These are phyloP conservation scores for Drosophila conformis DNA, from an alignment of 2,888 invertebrate species.

Conservation along the genomic window DNA sequence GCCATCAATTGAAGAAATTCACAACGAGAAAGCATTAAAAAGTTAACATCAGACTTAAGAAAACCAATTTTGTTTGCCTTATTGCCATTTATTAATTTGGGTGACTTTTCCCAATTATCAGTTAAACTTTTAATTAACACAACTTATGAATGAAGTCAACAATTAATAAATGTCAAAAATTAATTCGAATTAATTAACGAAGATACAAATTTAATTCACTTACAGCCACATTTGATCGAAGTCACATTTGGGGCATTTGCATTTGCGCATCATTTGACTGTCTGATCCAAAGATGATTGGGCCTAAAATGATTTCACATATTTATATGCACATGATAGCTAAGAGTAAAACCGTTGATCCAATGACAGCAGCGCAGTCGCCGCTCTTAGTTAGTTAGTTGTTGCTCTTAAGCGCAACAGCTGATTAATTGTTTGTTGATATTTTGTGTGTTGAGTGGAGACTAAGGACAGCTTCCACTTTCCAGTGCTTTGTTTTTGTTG, in stretches of 20 bases:
- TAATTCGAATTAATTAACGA: conserved; percentile 36
- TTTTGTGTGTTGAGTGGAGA: conserved; percentile 20
- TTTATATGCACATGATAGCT: conserved; percentile 6
- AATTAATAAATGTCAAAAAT: conserved; percentile 45
- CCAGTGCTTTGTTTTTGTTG: conserved; percentile 25
- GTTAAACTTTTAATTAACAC: conserved; percentile 64
- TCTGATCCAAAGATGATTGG: conserved; percentile 1
- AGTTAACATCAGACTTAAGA: conserved; percentile 20
- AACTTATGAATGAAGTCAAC: conserved; percentile 54
- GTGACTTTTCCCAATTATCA: conserved; percentile 51
- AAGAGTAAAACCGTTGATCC: conserved; percentile 21
- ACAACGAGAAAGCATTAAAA: conserved; percentile 40
- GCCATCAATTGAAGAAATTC: conserved; percentile 65
- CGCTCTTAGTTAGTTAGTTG: conserved; percentile 40
- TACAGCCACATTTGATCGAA: conserved; percentile 6
- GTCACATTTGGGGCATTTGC: not conserved
- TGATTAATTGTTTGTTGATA: conserved; percentile 45
- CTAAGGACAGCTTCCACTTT: not conserved
- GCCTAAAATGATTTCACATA: conserved; percentile 27
- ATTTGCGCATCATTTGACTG: conserved; percentile 17
- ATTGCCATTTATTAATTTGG: conserved; percentile 34
- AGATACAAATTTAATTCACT: not conserved
- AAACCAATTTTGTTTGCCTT: conserved; percentile 1
- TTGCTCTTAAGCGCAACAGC: conserved; percentile 50
- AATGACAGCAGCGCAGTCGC: conserved; percentile 17